Percentiles rank a stretch among this genome's conserved stretches.
Evolutionary conservation across 2,113 vertebrate genomes (phyloP).

Genomic region (Leptocoma aspasia): DNA sequence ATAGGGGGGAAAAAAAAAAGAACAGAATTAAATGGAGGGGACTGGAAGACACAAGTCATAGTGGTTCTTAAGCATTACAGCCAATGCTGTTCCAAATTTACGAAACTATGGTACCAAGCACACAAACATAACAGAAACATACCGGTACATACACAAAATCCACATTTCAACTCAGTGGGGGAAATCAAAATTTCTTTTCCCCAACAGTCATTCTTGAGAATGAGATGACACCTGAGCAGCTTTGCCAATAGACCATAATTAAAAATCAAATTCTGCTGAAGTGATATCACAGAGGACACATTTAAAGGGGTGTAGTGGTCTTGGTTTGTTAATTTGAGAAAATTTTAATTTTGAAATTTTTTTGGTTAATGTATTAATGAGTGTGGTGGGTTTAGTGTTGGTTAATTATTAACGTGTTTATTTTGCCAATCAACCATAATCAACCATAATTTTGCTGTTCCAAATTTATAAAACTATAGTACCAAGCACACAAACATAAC

Average conservation of each 20-base stretch:
- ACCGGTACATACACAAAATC: accelerated
- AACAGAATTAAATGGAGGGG: not conserved
- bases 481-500: not conserved
- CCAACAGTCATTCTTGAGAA: not conserved
- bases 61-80: not conserved
- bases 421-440: too few species aligned
- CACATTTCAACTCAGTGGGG: not conserved
- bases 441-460: too few species aligned
- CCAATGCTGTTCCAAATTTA: not conserved
- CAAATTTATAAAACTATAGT: not conserved
- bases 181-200: not conserved
- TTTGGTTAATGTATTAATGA: too few species aligned
- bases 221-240: not conserved
- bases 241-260: accelerated
- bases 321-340: too few species aligned
- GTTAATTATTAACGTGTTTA: too few species aligned
- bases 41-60: not conserved
- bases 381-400: too few species aligned
- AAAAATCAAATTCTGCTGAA: not conserved
- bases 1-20: not conserved
- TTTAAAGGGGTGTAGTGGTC: not conserved
- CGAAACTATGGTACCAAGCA: not conserved
- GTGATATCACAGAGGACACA: not conserved
- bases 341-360: too few species aligned
- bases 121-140: not conserved